phyloP scores from a whole-genome alignment of 2,113 vertebrate genomes.

The Orientallactaga bullata region DNA sequence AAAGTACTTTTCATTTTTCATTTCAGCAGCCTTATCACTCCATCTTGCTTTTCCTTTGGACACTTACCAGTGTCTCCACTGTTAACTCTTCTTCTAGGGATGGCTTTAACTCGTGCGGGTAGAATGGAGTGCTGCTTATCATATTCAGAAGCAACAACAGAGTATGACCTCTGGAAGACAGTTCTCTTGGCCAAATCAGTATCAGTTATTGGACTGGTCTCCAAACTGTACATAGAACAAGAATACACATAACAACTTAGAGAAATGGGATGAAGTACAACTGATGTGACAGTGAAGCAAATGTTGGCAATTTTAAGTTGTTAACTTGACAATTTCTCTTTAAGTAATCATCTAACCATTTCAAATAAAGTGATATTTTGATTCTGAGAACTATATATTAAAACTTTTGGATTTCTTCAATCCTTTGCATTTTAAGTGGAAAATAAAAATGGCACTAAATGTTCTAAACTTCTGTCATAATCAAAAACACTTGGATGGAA shows the following conservation, averaged over 20 bases:
- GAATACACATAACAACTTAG: constrained; percentile 30
- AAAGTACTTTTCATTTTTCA: not conserved
- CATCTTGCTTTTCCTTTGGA: not conserved
- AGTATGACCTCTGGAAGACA: constrained; percentile 98
- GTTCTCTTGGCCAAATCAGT: constrained; percentile 97
- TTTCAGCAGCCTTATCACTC: not conserved
- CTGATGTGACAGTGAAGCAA: not conserved
- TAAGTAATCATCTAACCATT: constrained; percentile 42
- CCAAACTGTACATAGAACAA: constrained; percentile 89
- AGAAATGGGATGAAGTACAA: constrained; percentile 47
- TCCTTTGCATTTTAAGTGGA: constrained; percentile 34
- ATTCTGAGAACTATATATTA: constrained; percentile 29
- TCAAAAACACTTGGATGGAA: constrained; percentile 20
- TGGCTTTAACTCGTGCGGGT: constrained; percentile 96
- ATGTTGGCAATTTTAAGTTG: not conserved
- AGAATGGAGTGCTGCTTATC: constrained; percentile 98
- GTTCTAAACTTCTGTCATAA: not conserved
- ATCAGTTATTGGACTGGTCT: constrained; percentile 98
- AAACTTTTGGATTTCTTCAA: constrained; percentile 44
- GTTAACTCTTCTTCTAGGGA: constrained; percentile 97
- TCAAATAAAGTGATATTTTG: constrained; percentile 45
- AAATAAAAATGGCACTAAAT: constrained; percentile 20
- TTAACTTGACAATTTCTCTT: not conserved
- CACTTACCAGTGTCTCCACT: constrained; percentile 96
- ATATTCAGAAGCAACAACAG: constrained; percentile 98